Percentiles rank a stretch among this genome's conserved stretches.
phyloP scores from a whole-genome alignment of 2,888 invertebrate genomes.

The Sarcophaga carnaria region DNA sequence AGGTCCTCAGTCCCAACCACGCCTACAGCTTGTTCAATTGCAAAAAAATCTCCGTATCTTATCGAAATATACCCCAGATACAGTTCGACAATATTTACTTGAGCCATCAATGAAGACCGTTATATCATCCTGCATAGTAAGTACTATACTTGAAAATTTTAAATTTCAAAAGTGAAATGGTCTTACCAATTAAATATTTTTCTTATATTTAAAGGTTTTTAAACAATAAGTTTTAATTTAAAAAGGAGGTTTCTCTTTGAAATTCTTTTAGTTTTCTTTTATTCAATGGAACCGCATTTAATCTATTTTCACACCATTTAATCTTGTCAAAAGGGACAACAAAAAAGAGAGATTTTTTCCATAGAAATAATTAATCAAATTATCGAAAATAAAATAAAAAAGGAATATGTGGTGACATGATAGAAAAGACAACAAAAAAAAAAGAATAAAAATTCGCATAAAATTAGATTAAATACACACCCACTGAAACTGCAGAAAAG shows the following conservation, averaged over 20 bases:
- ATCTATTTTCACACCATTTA: conserved; percentile 58
- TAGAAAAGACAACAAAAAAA: conserved; percentile 29
- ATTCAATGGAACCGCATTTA: conserved; percentile 24
- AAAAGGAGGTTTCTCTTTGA: neutral
- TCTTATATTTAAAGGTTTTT: too few relatives aligned
- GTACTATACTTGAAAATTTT: too few relatives aligned
- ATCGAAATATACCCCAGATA: too few relatives aligned
- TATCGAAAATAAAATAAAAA: conserved; percentile 28
- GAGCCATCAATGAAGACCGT: too few relatives aligned
- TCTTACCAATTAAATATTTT: too few relatives aligned
- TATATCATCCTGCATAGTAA: too few relatives aligned
- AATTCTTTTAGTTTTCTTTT: conserved; percentile 7
- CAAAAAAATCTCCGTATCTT: too few relatives aligned
- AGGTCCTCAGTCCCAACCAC: too few relatives aligned
- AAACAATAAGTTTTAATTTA: too few relatives aligned
- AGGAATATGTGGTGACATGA: conserved; percentile 33
- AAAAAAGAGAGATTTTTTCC: conserved; percentile 32
- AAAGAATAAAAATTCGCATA: conserved; percentile 58
- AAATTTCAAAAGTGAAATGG: too few relatives aligned
- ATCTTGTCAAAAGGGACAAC: conserved; percentile 38
- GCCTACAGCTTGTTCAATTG: too few relatives aligned
- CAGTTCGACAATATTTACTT: too few relatives aligned
- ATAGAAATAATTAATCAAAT: conserved; percentile 66
- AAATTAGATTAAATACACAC: conserved; percentile 66
- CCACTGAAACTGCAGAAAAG: conserved; percentile 38